A percentile compares a stretch with the other conserved stretches of the same genome.
phyloP scores from a whole-genome alignment of 2,797 vertebrate genomes.

The Mus spretus region DNA sequence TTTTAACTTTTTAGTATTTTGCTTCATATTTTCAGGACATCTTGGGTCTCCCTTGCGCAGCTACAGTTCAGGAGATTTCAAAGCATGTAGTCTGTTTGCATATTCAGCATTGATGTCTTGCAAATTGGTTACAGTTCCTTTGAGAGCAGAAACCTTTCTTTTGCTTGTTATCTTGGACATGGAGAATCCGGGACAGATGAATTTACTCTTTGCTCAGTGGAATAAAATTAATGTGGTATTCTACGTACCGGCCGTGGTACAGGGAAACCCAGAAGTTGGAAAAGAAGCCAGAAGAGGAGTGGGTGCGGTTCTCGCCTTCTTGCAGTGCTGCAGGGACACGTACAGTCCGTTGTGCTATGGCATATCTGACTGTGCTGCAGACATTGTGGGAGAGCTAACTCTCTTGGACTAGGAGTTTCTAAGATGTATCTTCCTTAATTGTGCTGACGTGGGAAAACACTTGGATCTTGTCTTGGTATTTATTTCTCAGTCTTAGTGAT shows the following conservation, averaged over 20 bases:
- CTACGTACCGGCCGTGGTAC: neutral
- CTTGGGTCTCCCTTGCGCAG: neutral
- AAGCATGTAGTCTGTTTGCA: conserved; percentile 7
- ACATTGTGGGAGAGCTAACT: neutral
- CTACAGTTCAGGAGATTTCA: neutral
- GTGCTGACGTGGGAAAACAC: neutral
- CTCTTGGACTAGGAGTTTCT: neutral
- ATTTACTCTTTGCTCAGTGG: neutral
- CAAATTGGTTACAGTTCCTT: conserved; percentile 26
- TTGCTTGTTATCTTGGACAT: conserved; percentile 37
- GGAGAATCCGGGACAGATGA: neutral
- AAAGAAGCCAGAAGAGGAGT: neutral
- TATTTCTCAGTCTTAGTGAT: conserved; percentile 33
- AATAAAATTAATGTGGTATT: conserved; percentile 24
- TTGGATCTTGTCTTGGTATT: neutral
- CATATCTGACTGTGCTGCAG: neutral
- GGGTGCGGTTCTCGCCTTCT: neutral
- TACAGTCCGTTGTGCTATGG: neutral
- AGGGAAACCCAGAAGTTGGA: neutral
- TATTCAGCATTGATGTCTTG: conserved; percentile 4
- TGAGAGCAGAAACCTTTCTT: conserved; percentile 2
- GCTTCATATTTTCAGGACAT: neutral
- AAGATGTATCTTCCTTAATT: neutral
- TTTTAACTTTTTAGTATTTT: neutral
- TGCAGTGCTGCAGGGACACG: neutral